These are phyloP conservation scores for Erannis defoliaria DNA, from an alignment of 2,888 invertebrate genomes.

Conservation along the genomic window DNA sequence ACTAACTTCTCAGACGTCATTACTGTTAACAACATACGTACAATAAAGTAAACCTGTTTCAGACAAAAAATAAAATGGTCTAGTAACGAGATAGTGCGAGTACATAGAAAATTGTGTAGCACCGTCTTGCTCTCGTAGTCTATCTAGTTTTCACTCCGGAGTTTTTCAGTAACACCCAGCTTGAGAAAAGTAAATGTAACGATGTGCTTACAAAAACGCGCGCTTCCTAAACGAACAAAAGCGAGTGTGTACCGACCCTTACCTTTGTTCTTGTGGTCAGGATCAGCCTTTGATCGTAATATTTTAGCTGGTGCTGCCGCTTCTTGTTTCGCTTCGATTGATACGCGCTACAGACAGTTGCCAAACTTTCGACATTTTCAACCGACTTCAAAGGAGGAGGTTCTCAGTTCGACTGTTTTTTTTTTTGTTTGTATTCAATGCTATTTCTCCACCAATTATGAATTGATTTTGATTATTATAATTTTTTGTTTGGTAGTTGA, in stretches of 20 bases:
- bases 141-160: not conserved
- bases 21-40: not conserved
- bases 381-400: not conserved
- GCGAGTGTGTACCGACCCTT: slow-evolving; percentile 29
- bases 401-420: too few species aligned
- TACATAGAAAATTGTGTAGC: not conserved
- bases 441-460: too few species aligned
- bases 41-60: not conserved
- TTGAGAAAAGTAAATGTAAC: slow-evolving; percentile 18
- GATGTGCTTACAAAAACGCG: slow-evolving; percentile 15
- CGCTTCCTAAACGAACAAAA: slow-evolving; percentile 17
- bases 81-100: not conserved
- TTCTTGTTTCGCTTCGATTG: slow-evolving; percentile 63
- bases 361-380: not conserved
- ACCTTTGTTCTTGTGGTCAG: slow-evolving; percentile 54
- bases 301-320: slow-evolving; percentile 58
- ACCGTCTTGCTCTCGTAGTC: not conserved
- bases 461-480: too few species aligned
- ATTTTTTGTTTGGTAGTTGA: too few species aligned
- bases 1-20: not conserved
- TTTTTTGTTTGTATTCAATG: too few species aligned
- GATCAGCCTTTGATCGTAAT: slow-evolving; percentile 65
- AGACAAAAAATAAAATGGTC: not conserved
- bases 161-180: not conserved
- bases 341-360: slow-evolving; percentile 14